Conservation (phyloP, 2,113 vertebrate species). For the Strix uralensis region DNA sequence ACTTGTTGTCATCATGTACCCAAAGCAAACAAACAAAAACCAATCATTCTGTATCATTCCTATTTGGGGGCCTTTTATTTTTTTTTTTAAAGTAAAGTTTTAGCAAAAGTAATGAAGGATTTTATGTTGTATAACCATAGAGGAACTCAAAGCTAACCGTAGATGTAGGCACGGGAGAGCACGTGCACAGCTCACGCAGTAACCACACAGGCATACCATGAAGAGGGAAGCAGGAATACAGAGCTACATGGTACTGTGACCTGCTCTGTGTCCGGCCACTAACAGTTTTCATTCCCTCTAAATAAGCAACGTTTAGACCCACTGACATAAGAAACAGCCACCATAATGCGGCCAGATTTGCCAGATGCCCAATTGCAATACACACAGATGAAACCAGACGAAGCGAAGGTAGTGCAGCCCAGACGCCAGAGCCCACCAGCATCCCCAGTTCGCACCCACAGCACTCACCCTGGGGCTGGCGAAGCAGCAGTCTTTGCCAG, state of each 20-base stretch:
- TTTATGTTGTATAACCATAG: not conserved
- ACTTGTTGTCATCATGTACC: not conserved
- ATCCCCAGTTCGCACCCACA: not conserved
- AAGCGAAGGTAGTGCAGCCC: not conserved
- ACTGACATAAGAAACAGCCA: not conserved
- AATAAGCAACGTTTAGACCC: not conserved
- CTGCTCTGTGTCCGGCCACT: not conserved
- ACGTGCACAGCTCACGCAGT: not conserved
- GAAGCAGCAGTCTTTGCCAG: not conserved
- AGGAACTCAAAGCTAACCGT: not conserved
- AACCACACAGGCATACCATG: not conserved
- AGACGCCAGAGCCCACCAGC: not conserved
- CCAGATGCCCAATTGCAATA: not conserved
- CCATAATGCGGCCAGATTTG: not conserved
- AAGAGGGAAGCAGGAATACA: not conserved
- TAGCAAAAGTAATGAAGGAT: not conserved
- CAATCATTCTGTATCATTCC: not conserved
- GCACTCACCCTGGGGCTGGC: not conserved
- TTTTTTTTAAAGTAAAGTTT: not conserved
- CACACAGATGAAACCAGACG: not conserved
- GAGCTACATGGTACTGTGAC: not conserved
- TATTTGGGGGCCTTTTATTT: not conserved
- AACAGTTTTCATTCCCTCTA: not conserved
- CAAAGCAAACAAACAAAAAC: not conserved
- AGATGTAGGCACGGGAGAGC: fast-evolving